Percentiles rank a stretch among this genome's conserved stretches.
These are phyloP conservation scores for Nipponacmea schrenckii DNA, from an alignment of 2,888 invertebrate species.

Conservation along the genomic window DNA sequence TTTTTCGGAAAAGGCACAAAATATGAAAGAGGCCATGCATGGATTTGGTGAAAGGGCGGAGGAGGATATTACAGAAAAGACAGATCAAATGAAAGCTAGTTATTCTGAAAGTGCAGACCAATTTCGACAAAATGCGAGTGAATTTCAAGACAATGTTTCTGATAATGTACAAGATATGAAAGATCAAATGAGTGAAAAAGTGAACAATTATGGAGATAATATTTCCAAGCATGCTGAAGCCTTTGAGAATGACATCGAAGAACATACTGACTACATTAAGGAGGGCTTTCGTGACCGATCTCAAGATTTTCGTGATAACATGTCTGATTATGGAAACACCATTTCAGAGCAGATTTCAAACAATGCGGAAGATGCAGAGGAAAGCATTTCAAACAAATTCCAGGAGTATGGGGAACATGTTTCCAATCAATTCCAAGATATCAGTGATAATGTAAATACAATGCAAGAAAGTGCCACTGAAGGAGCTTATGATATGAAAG, in stretches of 20 bases:
- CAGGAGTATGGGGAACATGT: neutral
- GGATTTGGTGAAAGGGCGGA: neutral
- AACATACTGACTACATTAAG: neutral
- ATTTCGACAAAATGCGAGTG: neutral
- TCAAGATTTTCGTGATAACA: neutral
- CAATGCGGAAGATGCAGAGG: neutral
- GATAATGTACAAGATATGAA: neutral
- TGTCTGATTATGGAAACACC: neutral
- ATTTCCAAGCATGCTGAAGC: neutral
- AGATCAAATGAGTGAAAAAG: neutral
- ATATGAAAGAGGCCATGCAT: neutral
- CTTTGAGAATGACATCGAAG: neutral
- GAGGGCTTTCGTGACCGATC: neutral
- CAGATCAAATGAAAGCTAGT: neutral
- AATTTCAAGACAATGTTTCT: neutral
- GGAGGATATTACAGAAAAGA: neutral
- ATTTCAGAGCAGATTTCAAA: neutral
- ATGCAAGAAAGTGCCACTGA: neutral
- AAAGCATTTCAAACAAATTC: neutral
- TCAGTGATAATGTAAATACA: neutral
- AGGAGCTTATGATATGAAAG: neutral
- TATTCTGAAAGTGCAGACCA: neutral
- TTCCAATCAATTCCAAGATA: neutral
- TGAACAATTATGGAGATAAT: neutral
- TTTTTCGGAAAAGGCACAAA: neutral